Conservation (phyloP, 2,888 invertebrate genomes). For the Trichogramma dendrolimi region DNA sequence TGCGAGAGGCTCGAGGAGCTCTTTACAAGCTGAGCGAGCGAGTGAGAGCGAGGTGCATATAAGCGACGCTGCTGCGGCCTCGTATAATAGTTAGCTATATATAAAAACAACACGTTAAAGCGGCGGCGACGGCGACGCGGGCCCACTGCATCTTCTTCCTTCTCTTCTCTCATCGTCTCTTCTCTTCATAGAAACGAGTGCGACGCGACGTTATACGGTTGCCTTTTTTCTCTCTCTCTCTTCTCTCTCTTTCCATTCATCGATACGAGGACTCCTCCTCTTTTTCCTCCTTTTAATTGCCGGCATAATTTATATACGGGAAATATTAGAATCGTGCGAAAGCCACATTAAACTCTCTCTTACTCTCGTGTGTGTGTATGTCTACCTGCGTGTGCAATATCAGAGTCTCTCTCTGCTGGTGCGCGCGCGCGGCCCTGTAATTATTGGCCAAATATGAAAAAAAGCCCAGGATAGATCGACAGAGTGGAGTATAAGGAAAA, state of each 20-base stretch:
- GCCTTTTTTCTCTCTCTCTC: not conserved
- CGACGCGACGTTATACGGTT: not conserved
- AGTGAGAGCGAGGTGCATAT: not conserved
- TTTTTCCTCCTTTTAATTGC: slow-evolving; percentile 50
- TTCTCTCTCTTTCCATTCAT: not conserved
- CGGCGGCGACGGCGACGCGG: too few species aligned
- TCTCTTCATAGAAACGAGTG: slow-evolving; percentile 11
- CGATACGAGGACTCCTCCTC: not conserved
- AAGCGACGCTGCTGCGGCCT: not conserved
- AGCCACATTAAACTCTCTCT: slow-evolving; percentile 45
- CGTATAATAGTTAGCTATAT: not conserved
- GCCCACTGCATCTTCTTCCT: not conserved
- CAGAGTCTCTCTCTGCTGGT: not conserved
- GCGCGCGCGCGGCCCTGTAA: slow-evolving; percentile 47
- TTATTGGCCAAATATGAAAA: slow-evolving; percentile 53
- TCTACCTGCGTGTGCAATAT: not conserved
- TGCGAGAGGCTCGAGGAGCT: slow-evolving; percentile 3
- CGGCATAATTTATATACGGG: slow-evolving; percentile 50
- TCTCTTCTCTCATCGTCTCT: not conserved
- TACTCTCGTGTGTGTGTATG: slow-evolving; percentile 1
- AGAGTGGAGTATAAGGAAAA: slow-evolving; percentile 15
- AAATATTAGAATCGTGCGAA: slow-evolving; percentile 54
- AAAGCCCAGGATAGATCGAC: slow-evolving; percentile 17
- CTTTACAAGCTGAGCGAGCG: not conserved
- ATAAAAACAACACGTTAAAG: too few species aligned